Evolutionary conservation across 2,113 vertebrate species (phyloP), one percentile per base, ranked within the genome.

Genomic region (Nycticebus coucang): DNA sequence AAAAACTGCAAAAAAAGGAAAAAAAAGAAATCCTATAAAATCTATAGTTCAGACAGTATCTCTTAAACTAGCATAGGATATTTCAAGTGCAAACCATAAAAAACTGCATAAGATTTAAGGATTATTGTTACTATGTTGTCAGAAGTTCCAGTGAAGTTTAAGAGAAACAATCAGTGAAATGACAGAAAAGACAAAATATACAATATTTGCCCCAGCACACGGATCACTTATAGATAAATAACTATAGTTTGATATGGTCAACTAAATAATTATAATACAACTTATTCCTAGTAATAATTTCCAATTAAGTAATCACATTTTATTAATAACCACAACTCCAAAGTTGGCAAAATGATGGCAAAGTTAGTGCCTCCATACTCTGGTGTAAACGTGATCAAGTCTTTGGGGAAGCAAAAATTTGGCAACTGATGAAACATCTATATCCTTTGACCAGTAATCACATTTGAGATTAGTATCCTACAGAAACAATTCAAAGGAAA

Each of bases 91-190:
- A 81, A 95, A n/a, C 24, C 89, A 78, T 55, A 50, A 92, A 87
- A 97, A 86, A 93, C 15, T 89, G 12, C 30, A 91, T 37, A 88
- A 41, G 86, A 88, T 45, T 79, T 90, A 93, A 93, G 74, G n/a
- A 91, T 75, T 85, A 86, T 87, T 85, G 33, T 82, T 84, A 95
- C 7, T n/a, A 85, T 21, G 17, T 18, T 91, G 33, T 86, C 15
- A 69, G 62, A 91, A 92, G 37, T 57, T 78, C 87, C 24, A 62
- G 50, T 79, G 87, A 95, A 85, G 18, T 75, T 81, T 89, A 66
- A 57, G 4, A 93, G 53, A 91, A 93, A 92, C 17, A 87, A n/a
- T 77, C 45, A 72, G 7, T 62, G 57, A 95, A 78, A 37, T 66
- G 41, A 55, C 28, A 87, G 62, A 93, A 96, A 94, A 94, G 74